Conservation (phyloP, 2,888 invertebrate genomes). For the Synergus japonicus region DNA sequence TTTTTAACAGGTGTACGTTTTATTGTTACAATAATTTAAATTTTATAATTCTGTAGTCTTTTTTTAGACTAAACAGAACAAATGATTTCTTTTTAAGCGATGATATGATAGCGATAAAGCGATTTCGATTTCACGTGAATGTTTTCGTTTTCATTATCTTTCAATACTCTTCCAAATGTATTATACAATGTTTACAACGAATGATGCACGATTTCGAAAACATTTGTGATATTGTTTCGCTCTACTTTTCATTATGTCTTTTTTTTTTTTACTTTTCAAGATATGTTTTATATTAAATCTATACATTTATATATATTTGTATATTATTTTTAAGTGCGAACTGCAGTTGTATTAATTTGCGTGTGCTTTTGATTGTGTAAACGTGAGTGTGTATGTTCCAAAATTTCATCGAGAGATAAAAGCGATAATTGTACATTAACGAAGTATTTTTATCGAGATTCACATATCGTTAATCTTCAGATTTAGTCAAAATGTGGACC, state of each 20-base stretch:
- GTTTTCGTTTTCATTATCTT: constrained; percentile 18
- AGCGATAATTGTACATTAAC: not conserved
- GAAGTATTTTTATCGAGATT: not conserved
- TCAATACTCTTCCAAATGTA: constrained; percentile 40
- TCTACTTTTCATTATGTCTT: not conserved
- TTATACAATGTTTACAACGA: constrained; percentile 16
- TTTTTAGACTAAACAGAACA: not conserved
- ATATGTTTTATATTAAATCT: not conserved
- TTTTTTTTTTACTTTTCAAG: constrained; percentile 24
- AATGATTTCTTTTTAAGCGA: not conserved
- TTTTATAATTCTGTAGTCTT: not conserved
- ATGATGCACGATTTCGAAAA: constrained; percentile 7
- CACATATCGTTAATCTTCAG: not conserved
- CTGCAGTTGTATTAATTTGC: not conserved
- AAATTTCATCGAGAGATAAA: not conserved
- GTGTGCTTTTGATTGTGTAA: not conserved
- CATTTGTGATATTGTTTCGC: constrained; percentile 15
- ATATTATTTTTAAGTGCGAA: constrained; percentile 13
- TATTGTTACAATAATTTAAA: not conserved
- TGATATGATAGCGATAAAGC: not conserved
- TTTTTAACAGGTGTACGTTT: constrained; percentile 32
- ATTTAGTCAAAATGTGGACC: not conserved
- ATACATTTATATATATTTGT: not conserved
- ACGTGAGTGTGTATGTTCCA: not conserved
- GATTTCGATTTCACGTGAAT: not conserved